Percentiles rank a stretch among this genome's conserved stretches.
Evolutionary conservation across 2,797 vertebrate genomes (phyloP).

Genomic region (Cynodonichthys magdalenae): DNA sequence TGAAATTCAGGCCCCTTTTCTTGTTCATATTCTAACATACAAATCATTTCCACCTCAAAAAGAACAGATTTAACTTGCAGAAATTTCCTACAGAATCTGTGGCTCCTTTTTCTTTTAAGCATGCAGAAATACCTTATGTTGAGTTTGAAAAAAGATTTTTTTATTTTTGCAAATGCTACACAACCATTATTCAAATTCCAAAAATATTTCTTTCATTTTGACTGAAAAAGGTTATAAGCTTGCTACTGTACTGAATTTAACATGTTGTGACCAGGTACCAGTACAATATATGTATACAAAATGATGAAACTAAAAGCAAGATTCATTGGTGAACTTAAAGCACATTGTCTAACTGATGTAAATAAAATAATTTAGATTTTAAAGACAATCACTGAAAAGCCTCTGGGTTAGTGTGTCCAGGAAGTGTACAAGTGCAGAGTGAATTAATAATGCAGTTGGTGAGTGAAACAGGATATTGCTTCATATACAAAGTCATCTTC

Average conservation of each 20-base stretch:
- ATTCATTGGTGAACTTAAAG: constrained; percentile 15
- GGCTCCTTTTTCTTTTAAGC: too few species aligned
- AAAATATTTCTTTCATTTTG: not conserved
- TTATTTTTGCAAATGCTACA: not conserved
- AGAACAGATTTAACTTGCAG: too few species aligned
- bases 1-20: not conserved
- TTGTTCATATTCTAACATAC: too few species aligned
- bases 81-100: too few species aligned
- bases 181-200: not conserved
- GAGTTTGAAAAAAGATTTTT: too few species aligned
- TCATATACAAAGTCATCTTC: too few species aligned
- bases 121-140: too few species aligned
- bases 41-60: too few species aligned
- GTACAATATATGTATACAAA: not conserved
- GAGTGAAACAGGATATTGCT: too few species aligned
- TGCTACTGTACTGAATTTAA: not conserved
- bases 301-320: constrained; percentile 11
- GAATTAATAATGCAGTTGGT: too few species aligned
- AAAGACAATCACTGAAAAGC: constrained; percentile 12
- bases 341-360: not conserved
- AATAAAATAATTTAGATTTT: constrained; percentile 30
- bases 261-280: too few species aligned
- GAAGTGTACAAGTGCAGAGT: not conserved
- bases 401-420: constrained; percentile 29
- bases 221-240: not conserved